Evolutionary conservation across 2,888 invertebrate genomes (phyloP).

Genomic region (Azorinus chamasolen): DNA sequence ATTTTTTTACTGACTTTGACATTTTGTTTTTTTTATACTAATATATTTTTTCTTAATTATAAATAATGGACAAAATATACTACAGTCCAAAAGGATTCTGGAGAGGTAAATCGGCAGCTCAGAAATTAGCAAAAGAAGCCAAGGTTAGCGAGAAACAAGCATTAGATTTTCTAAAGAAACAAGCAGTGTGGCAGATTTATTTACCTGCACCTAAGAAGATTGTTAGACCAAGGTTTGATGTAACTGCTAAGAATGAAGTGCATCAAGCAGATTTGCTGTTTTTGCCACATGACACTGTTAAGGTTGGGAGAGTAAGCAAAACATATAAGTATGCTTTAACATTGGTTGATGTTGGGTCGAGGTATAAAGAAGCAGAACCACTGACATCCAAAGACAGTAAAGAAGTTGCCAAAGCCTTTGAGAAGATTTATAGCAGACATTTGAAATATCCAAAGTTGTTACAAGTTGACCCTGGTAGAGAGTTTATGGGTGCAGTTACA

Average conservation of each 20-base stretch:
- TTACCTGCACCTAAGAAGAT: constrained; percentile 52
- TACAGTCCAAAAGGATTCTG: constrained; percentile 47
- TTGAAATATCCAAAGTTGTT: constrained; percentile 46
- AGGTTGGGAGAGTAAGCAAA: constrained; percentile 42
- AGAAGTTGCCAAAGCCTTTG: constrained; percentile 56
- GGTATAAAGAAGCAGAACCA: constrained; percentile 64
- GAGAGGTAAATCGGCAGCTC: constrained; percentile 37
- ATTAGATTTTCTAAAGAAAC: constrained; percentile 32
- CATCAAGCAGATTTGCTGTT: too few species aligned
- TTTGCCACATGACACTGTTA: too few species aligned
- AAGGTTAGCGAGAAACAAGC: constrained; percentile 38
- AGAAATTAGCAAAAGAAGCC: constrained; percentile 41
- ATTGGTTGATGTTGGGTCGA: constrained; percentile 57
- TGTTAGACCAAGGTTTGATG: constrained; percentile 54
- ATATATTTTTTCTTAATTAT: neutral
- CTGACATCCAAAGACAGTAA: constrained; percentile 47
- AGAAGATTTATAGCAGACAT: constrained; percentile 49
- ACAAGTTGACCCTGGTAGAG: constrained; percentile 54
- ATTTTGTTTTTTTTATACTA: too few species aligned
- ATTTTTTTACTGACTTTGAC: constrained; percentile 9
- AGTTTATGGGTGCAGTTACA: constrained; percentile 52
- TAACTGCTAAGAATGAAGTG: too few species aligned
- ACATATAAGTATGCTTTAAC: constrained; percentile 62
- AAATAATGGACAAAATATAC: constrained; percentile 39
- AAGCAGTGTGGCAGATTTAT: constrained; percentile 50